phyloP scores from a whole-genome alignment of 2,888 invertebrate genomes.

The Tricholauxania praeusta region DNA sequence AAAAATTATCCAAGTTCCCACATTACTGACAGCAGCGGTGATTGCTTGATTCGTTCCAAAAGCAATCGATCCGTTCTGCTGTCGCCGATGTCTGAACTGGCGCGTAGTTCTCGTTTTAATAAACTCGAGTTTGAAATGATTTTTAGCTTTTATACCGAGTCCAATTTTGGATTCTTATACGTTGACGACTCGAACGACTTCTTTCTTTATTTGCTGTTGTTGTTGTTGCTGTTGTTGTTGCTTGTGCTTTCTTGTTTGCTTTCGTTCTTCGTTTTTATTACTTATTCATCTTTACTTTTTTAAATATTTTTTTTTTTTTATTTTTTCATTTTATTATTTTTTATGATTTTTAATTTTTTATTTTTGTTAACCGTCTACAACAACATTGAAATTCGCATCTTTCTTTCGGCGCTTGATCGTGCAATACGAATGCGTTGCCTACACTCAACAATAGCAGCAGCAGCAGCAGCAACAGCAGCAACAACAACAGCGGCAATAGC shows the following conservation, averaged over 20 bases:
- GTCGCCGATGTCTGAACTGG: constrained; percentile 63
- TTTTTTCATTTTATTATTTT: constrained; percentile 53
- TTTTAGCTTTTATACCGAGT: constrained; percentile 66
- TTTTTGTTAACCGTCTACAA: constrained; percentile 47
- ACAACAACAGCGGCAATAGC: too few relatives aligned
- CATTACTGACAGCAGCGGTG: too few relatives aligned
- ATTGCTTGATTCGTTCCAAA: background rate
- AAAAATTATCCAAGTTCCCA: background rate
- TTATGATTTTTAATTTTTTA: constrained; percentile 20
- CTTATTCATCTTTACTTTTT: constrained; percentile 19
- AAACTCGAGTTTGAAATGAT: constrained; percentile 67
- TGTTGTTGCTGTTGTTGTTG: constrained; percentile 37
- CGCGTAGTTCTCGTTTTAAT: constrained; percentile 68
- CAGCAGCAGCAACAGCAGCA: background rate
- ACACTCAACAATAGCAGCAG: constrained; percentile 21
- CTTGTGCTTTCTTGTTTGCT: constrained; percentile 32
- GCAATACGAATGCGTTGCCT: constrained; percentile 25
- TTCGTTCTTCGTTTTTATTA: constrained; percentile 20
- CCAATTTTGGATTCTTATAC: constrained; percentile 37
- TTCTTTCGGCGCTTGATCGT: constrained; percentile 50
- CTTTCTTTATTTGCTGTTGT: constrained; percentile 23
- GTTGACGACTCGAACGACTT: constrained; percentile 40
- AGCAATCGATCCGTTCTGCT: constrained; percentile 27
- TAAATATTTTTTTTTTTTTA: constrained; percentile 24
- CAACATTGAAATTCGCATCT: constrained; percentile 54